A percentile compares a stretch with the other conserved stretches of the same genome.
phyloP scores from a whole-genome alignment of 2,888 invertebrate species.

The Drosophila ustulata region DNA sequence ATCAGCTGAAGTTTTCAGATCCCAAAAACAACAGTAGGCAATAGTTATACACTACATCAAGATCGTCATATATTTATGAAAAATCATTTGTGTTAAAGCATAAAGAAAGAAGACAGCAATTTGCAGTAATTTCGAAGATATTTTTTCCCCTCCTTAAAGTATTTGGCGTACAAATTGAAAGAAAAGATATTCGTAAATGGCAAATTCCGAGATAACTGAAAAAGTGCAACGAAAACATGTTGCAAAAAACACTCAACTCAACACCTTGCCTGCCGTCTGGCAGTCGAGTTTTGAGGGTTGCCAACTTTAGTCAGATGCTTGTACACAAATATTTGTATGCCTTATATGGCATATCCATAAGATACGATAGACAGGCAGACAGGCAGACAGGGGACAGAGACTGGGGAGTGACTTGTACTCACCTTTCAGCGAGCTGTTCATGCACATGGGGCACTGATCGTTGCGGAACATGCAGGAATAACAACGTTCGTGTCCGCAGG shows the following conservation, averaged over 20 bases:
- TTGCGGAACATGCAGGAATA: constrained; percentile 97
- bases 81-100: neutral
- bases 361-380: constrained; percentile 50
- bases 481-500: constrained; percentile 97
- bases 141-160: constrained; percentile 14
- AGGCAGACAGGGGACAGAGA: neutral
- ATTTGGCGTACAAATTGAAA: constrained; percentile 46
- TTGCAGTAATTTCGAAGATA: constrained; percentile 30
- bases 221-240: constrained; percentile 34
- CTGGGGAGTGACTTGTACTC: constrained; percentile 45
- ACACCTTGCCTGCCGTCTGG: constrained; percentile 55
- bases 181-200: constrained; percentile 41
- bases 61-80: neutral
- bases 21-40: no score
- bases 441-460: constrained; percentile 95
- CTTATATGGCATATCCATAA: constrained; percentile 58
- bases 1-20: neutral
- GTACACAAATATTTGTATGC: constrained; percentile 53
- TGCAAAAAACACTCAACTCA: constrained; percentile 46
- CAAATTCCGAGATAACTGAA: constrained; percentile 49
- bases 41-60: neutral
- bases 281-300: constrained; percentile 36
- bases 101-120: constrained; percentile 10
- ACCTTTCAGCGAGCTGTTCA: constrained; percentile 85
- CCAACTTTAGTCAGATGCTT: constrained; percentile 25